A percentile compares a stretch with the other conserved stretches of the same genome.
These are phyloP conservation scores for Neomorphus geoffroyi DNA, from an alignment of 2,797 vertebrate genomes.

Conservation along the genomic window DNA sequence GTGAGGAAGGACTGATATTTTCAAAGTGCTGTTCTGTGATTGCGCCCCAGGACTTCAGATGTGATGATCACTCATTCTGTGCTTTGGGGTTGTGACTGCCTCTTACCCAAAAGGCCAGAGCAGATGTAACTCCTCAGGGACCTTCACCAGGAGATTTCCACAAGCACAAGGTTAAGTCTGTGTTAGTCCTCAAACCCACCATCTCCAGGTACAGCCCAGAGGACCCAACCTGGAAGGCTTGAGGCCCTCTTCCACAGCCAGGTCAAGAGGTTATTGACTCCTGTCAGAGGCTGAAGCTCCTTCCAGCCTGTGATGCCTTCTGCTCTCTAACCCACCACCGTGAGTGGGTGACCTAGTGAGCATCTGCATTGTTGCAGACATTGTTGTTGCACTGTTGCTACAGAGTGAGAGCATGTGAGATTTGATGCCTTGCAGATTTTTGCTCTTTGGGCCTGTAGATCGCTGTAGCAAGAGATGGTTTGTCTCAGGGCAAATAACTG, in stretches of 20 bases:
- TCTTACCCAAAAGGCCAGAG: not conserved
- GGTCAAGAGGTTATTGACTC: fast-evolving
- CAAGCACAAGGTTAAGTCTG: fast-evolving
- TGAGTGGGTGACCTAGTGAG: fast-evolving
- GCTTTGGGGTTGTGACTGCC: not conserved
- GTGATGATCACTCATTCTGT: not conserved
- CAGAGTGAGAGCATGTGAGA: fast-evolving
- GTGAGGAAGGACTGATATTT: not conserved
- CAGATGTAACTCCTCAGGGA: not conserved
- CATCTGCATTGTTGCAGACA: fast-evolving
- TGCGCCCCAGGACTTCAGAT: not conserved
- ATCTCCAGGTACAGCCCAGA: not conserved
- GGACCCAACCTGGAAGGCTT: not conserved
- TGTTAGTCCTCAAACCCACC: not conserved
- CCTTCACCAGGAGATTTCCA: not conserved
- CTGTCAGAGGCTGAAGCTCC: not conserved
- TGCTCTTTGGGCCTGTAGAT: fast-evolving
- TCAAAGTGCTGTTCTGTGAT: fast-evolving
- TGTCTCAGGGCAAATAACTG: not conserved
- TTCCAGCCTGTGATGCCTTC: not conserved
- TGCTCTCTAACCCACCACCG: not conserved
- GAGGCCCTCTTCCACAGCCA: not conserved
- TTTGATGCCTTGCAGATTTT: not conserved
- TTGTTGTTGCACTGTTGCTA: not conserved
- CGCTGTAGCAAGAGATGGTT: not conserved